Evolutionary conservation across 2,888 invertebrate species (phyloP).

Genomic region (Ecliptopera silaceata): DNA sequence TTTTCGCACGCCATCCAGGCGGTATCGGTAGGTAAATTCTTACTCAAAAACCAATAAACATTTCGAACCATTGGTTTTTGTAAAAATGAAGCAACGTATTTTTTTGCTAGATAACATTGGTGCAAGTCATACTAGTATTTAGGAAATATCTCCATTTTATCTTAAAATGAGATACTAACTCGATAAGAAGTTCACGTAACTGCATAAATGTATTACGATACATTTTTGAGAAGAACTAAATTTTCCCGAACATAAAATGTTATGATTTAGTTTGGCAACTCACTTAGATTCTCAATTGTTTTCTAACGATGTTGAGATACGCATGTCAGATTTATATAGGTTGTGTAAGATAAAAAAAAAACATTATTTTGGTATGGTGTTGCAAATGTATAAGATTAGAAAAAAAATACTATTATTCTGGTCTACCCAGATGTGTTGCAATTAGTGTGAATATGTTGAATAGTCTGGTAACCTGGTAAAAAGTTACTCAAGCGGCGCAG

Average conservation of each 20-base stretch:
- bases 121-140: neutral
- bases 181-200: neutral
- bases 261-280: slow-evolving; percentile 12
- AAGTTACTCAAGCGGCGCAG: slow-evolving; percentile 47
- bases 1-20: slow-evolving; percentile 27
- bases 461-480: slow-evolving; percentile 33
- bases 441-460: slow-evolving; percentile 39
- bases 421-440: slow-evolving; percentile 35
- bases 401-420: slow-evolving; percentile 30
- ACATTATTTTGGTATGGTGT: slow-evolving; percentile 26
- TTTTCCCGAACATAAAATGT: neutral
- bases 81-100: too few relatives aligned
- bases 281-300: slow-evolving; percentile 1
- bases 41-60: neutral
- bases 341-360: slow-evolving; percentile 33
- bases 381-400: slow-evolving; percentile 33
- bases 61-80: neutral
- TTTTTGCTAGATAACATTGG: neutral
- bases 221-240: too few relatives aligned
- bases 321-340: neutral
- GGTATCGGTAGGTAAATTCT: slow-evolving; percentile 20
- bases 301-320: slow-evolving; percentile 16
- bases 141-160: too few relatives aligned
- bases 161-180: too few relatives aligned
- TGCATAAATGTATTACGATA: neutral